These are phyloP conservation scores for Pteronura brasiliensis DNA, from an alignment of 2,113 vertebrate genomes.

Conservation along the genomic window DNA sequence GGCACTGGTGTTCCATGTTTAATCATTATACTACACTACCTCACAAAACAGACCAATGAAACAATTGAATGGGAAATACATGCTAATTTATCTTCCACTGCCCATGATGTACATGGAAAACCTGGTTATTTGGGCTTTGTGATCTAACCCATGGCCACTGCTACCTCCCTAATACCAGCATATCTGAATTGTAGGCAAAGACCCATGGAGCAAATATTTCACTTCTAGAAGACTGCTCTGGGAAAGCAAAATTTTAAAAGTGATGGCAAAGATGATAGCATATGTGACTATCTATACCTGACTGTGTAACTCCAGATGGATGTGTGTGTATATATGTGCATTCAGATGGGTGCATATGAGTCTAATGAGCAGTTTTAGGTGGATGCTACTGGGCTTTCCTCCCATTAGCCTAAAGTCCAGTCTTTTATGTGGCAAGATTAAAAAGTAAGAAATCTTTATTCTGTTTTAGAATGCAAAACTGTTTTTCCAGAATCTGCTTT, in stretches of 20 bases:
- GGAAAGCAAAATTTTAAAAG: neutral
- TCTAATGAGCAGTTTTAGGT: neutral
- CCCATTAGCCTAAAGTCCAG: neutral
- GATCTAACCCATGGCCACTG: neutral
- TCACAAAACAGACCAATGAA: neutral
- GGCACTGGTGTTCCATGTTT: neutral
- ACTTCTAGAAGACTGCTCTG: neutral
- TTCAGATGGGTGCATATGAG: neutral
- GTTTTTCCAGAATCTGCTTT: neutral
- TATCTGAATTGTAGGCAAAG: neutral
- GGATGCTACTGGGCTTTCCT: neutral
- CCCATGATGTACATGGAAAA: neutral
- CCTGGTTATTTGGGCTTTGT: neutral
- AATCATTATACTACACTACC: neutral
- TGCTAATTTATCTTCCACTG: neutral
- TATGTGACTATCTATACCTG: neutral
- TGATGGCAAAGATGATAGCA: neutral
- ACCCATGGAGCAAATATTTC: neutral
- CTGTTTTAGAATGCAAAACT: neutral
- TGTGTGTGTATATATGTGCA: neutral
- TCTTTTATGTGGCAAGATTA: neutral
- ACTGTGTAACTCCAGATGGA: neutral
- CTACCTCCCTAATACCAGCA: neutral
- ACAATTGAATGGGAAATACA: neutral
- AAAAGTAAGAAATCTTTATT: slow-evolving; percentile 22